Base-by-base conservation (phyloP, 2,797 vertebrate genomes). In the Podargus strigoides region DNA sequence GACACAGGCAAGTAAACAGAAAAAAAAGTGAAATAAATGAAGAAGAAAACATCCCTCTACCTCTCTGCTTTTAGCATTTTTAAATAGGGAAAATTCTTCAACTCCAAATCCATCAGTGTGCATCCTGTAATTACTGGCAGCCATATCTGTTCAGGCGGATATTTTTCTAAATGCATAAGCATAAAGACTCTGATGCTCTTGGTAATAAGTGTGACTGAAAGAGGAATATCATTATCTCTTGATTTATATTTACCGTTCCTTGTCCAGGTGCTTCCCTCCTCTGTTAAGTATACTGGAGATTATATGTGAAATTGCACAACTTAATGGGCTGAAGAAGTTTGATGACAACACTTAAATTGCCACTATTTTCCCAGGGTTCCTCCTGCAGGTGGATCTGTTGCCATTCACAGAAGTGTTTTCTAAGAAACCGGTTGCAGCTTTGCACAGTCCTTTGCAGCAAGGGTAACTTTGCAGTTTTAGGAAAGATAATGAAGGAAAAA, bases 291-390 rank as follows among this genome's bases (percentile, higher is more conserved):
- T 70, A 85, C 42, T 21, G 41, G 28, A 81, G 63, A 58, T 92
- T 95, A 89, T 92, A 95, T 92, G 94, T 91, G 17, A 94, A 97
- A 96, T 76, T 93, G 68, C 84, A 67, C 95, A 89, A 69, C 53
- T 90, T 89, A 97, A 93, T 95, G 67, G 96, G 41, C 96, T 92
- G 96, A 94, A 95, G 85, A 95, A 94, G 85, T 95, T 67, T 81
- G 92, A 91, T 85, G 95, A 84, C 96, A 96, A 89, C 87, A 67
- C 70, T 96, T 90, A 92, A 92, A 96, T 80, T 94, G 94, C 74
- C 83, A 56, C 68, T 89, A 24, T 93, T 95, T 95, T 92, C 87
- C 67, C 86, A 85, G 84, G 28, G 12, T 63, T 90, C 85, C 82
- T 96, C 89, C 46, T 67, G 83, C 7, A 5, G 44, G 74, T 90